Base-by-base conservation (phyloP, 2,888 invertebrate species). In the Muschampia plurimacula region DNA sequence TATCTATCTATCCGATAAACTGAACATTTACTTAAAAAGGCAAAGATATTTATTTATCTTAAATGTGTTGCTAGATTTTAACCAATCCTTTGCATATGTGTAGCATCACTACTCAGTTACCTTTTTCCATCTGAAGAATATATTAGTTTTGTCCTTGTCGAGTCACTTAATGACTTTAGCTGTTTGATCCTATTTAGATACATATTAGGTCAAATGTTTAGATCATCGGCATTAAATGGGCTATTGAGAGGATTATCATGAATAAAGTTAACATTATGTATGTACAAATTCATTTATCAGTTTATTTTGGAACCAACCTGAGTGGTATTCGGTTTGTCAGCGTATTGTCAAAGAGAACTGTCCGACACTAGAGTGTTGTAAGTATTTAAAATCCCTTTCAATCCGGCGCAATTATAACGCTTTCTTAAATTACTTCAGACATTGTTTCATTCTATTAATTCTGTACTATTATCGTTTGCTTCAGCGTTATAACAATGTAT, bases 391-490 rank as follows among this genome's bases (percentile, higher is more conserved):
- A 80, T 75, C 84, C 86, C 89, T 87, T 86, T 86, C 84, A 91
- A 84, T 83, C 86, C 84, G 85, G 84, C 85, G 90, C 89, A 88
- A 87, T 85, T 86, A 88, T 89, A 90, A 90, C 88, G 92, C 92
- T 92, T 93, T 84, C 89, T 87, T 90, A 89, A 89, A 88, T 84
- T 89, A 89, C 89, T 89, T 89, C 89, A 87, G 81, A 91, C 87
- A 89, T 90, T 86, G 87, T 89, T 90, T 91, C 90, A 91, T 89
- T 86, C 86, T 90, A 87, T 90, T 89, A 86, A 88, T 87, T 91
- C 91, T 93, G 88, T 91, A 89, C 89, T 91, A 86, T 89, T 92
- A 91, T 92, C 92, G 93, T 94, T 88, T 91, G 93, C 93, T 94
- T 94, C 87, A 89, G 93, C 94, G 91, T 91, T 91, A 88, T 90